Evolutionary conservation across 2,797 vertebrate species (phyloP).

Genomic region (Gouania willdenowi): DNA sequence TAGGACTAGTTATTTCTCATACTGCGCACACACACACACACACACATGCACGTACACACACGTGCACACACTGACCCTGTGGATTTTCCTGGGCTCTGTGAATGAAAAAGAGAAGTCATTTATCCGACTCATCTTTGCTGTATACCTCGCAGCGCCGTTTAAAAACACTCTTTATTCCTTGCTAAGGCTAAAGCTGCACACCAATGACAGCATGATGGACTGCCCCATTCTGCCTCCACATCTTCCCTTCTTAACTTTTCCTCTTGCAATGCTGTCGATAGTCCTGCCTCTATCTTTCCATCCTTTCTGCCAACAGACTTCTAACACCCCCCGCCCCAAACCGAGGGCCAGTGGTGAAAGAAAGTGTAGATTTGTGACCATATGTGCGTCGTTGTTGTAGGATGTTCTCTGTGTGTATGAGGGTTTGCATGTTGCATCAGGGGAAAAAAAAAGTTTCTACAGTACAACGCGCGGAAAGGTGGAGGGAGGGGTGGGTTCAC

Average conservation of each 20-base stretch:
- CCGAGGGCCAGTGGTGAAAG: constrained; percentile 22
- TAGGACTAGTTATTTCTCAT: too few species aligned
- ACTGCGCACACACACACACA: neutral
- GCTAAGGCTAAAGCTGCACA: constrained; percentile 50
- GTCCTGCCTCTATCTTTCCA: constrained; percentile 33
- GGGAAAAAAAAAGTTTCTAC: constrained; percentile 17
- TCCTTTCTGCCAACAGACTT: constrained; percentile 25
- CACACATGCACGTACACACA: constrained; percentile 2
- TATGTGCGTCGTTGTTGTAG: neutral
- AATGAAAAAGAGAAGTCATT: constrained; percentile 76
- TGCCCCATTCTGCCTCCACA: constrained; percentile 25
- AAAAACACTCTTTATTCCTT: constrained; percentile 61
- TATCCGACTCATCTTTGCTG: constrained; percentile 69
- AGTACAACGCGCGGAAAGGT: constrained; percentile 35
- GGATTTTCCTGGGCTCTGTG: constrained; percentile 58
- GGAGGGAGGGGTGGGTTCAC: neutral
- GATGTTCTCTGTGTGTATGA: constrained; percentile 9
- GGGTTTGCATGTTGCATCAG: constrained; percentile 44
- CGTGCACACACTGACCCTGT: constrained; percentile 32
- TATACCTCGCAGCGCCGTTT: constrained; percentile 59
- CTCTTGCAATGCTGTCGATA: constrained; percentile 16
- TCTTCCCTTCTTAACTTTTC: constrained; percentile 2
- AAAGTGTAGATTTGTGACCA: constrained; percentile 5
- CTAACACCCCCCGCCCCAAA: constrained; percentile 24
- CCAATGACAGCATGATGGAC: constrained; percentile 65